Base-by-base conservation (phyloP, 2,888 invertebrate species). In the Bugulina stolonifera region DNA sequence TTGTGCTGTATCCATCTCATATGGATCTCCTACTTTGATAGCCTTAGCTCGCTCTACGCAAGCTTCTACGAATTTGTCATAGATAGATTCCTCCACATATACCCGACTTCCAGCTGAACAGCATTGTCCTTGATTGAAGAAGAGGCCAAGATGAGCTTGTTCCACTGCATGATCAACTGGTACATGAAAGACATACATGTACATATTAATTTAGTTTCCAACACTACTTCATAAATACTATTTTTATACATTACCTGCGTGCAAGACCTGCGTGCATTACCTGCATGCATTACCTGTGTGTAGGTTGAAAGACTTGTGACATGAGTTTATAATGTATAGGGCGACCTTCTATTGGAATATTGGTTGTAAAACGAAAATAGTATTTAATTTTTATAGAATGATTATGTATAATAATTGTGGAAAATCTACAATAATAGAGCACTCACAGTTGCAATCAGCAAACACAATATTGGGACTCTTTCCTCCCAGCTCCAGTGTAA, bases 401-500 rank as follows among this genome's bases (percentile, higher is more conserved):
- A n/a, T n/a, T n/a, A n/a, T n/a, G n/a, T n/a, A n/a, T n/a, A n/a
- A n/a, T n/a, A n/a, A n/a, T n/a, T n/a, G n/a, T n/a, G n/a, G n/a
- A n/a, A n/a, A n/a, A n/a, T n/a, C n/a, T n/a, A n/a, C n/a, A n/a
- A n/a, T n/a, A n/a, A n/a, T n/a, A n/a, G 43, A 35, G 14, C 27
- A 76, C 79, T 77, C 75, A 81, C 81, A 69, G 74, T 81, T 78
- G 32, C 77, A 77, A 74, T 81, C 80, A 52, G 77, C 80, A 73
- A 82, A 79, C 22, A 82, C 77, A 71, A 82, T 78, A 54, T 79
- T 76, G 10, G 82, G 81, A 73, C 81, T 81, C 73, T 82, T 82
- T n/a, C 82, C 82, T 69, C 82, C 81, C 23, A 82, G 75, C 73
- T 82, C 81, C 72, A 82, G 76, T n/a, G 78, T 77, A 22, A 81